Conservation (phyloP, 2,113 vertebrate species). For the Crotalus viridis region DNA sequence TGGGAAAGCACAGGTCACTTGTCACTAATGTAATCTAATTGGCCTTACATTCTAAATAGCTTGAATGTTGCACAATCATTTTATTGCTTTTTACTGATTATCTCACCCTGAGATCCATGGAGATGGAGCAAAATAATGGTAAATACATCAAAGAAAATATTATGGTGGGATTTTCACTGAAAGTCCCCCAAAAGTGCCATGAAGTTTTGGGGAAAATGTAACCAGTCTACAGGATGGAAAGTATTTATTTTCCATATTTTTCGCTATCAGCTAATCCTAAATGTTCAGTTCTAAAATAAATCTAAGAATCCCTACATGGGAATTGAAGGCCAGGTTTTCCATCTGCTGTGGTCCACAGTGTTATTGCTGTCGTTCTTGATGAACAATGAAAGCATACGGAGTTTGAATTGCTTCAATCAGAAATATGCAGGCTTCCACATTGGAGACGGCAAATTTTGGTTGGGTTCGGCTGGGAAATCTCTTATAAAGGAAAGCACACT, state of each 20-base stretch:
- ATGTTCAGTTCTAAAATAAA: constrained; percentile 5
- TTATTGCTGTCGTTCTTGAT: constrained; percentile 11
- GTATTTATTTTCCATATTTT: neutral
- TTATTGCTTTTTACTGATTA: neutral
- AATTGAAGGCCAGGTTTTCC: constrained; percentile 20
- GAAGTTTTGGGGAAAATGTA: neutral
- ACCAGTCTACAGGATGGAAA: neutral
- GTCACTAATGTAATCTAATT: neutral
- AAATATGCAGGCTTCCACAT: constrained; percentile 28
- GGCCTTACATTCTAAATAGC: neutral
- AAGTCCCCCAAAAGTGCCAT: neutral
- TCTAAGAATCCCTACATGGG: neutral
- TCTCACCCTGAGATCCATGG: neutral
- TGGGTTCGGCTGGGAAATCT: neutral
- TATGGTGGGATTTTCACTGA: neutral
- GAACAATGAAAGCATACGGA: constrained; percentile 18
- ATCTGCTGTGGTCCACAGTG: neutral
- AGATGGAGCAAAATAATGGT: neutral
- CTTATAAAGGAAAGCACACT: neutral
- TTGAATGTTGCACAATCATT: neutral
- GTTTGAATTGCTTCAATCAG: constrained; percentile 7
- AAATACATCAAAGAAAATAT: neutral
- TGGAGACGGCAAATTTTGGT: constrained; percentile 9
- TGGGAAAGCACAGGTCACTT: neutral
- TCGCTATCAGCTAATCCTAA: neutral